Evolutionary conservation across 2,113 vertebrate species (phyloP).

Genomic region (Glaucidium brasilianum): DNA sequence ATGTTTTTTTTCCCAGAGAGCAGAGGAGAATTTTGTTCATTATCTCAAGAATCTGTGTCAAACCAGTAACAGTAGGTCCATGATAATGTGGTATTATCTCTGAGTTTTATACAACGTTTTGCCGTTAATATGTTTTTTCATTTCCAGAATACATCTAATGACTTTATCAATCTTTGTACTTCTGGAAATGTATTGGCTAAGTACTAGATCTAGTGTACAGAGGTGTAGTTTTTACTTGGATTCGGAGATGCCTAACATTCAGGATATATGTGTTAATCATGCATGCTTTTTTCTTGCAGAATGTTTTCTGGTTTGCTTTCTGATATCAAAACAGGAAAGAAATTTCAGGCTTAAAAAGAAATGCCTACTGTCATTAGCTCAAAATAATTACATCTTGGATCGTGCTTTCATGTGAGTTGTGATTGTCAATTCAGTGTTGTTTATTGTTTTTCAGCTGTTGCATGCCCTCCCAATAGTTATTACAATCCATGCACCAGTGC

Average conservation of each 20-base stretch:
- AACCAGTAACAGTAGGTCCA: background rate
- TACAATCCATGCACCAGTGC: slow-evolving; percentile 66
- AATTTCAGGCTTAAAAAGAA: background rate
- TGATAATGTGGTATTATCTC: background rate
- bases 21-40: background rate
- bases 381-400: background rate
- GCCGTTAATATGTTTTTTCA: background rate
- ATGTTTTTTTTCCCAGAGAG: background rate
- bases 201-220: background rate
- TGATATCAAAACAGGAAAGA: background rate
- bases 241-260: background rate
- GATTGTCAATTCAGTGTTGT: slow-evolving; percentile 15
- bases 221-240: background rate
- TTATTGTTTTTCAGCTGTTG: slow-evolving; percentile 41
- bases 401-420: background rate
- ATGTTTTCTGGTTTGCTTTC: background rate
- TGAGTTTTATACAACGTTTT: background rate
- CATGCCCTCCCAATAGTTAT: slow-evolving; percentile 69
- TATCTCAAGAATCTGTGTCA: background rate
- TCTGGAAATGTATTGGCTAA: background rate
- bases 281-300: background rate
- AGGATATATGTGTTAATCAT: background rate
- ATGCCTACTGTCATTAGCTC: background rate
- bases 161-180: background rate
- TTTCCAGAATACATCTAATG: background rate